Conservation (phyloP, 2,888 invertebrate genomes). For the Erebia palarica region DNA sequence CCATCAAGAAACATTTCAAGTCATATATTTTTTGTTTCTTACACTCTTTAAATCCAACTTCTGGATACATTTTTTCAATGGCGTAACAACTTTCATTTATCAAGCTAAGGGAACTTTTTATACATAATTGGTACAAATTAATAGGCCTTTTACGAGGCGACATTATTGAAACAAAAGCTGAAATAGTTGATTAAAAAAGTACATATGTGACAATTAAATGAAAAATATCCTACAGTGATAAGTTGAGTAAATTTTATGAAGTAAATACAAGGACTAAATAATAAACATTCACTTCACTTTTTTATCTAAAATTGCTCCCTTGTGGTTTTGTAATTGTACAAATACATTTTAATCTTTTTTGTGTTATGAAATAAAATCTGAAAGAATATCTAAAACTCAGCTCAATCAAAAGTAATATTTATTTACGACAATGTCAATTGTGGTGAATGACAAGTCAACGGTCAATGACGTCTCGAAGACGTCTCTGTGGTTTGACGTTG, state of each 20-base stretch:
- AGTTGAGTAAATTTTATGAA: slow-evolving; percentile 1
- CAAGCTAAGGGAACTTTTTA: slow-evolving; percentile 67
- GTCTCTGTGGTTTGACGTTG: no score
- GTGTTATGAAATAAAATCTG: no score
- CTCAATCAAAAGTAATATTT: no score
- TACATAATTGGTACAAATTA: slow-evolving; percentile 68
- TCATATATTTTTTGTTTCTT: slow-evolving; percentile 58
- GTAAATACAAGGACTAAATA: not conserved
- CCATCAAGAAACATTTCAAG: slow-evolving; percentile 65
- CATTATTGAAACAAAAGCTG: slow-evolving; percentile 49
- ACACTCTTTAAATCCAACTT: slow-evolving; percentile 63
- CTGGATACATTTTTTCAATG: slow-evolving; percentile 69
- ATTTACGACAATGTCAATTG: no score
- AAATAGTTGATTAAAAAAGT: slow-evolving; percentile 4
- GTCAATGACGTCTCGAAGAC: no score
- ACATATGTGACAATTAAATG: not conserved
- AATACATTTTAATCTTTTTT: no score
- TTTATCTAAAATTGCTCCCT: not conserved
- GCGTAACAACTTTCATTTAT: slow-evolving; percentile 73
- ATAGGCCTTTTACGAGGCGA: slow-evolving; percentile 73
- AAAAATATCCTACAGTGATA: not conserved
- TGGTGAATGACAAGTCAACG: no score
- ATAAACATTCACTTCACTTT: not conserved
- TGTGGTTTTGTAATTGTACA: not conserved
- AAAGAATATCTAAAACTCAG: no score